These are phyloP conservation scores for Acomys russatus DNA, from an alignment of 2,797 vertebrate species.

Conservation along the genomic window DNA sequence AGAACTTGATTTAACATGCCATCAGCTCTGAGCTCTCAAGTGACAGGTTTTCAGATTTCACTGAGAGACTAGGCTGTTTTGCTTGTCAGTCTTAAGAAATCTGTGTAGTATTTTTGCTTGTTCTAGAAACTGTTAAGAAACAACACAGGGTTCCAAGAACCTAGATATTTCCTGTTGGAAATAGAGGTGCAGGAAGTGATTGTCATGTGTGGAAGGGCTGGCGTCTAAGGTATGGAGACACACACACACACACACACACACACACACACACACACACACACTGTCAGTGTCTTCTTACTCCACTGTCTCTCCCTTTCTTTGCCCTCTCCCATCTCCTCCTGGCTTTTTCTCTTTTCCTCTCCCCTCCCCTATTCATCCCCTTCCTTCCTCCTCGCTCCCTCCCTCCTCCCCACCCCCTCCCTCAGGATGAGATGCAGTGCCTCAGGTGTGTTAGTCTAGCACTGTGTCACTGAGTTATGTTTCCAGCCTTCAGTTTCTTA, in stretches of 20 bases:
- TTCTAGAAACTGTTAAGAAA: conserved; percentile 20
- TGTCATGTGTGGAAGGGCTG: neutral
- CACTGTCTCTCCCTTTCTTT: too few species aligned
- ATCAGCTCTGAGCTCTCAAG: conserved; percentile 31
- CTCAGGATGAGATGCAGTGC: neutral
- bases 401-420: too few species aligned
- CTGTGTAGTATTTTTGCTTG: neutral
- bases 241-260: neutral
- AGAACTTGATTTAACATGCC: neutral
- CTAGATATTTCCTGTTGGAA: conserved; percentile 50
- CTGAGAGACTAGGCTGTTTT: conserved; percentile 13
- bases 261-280: neutral
- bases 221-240: conserved; percentile 1
- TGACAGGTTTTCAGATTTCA: conserved; percentile 22
- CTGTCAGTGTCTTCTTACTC: neutral
- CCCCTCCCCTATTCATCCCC: neutral
- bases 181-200: neutral
- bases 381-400: too few species aligned
- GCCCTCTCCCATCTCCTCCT: neutral
- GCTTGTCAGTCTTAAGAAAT: conserved; percentile 40
- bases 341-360: neutral
- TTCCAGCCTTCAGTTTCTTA: neutral
- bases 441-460: neutral
- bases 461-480: neutral
- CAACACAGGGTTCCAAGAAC: conserved; percentile 14